Evolutionary conservation across 2,113 vertebrate genomes (phyloP), one percentile per base, ranked within the genome.

Genomic region (Fregata magnificens): DNA sequence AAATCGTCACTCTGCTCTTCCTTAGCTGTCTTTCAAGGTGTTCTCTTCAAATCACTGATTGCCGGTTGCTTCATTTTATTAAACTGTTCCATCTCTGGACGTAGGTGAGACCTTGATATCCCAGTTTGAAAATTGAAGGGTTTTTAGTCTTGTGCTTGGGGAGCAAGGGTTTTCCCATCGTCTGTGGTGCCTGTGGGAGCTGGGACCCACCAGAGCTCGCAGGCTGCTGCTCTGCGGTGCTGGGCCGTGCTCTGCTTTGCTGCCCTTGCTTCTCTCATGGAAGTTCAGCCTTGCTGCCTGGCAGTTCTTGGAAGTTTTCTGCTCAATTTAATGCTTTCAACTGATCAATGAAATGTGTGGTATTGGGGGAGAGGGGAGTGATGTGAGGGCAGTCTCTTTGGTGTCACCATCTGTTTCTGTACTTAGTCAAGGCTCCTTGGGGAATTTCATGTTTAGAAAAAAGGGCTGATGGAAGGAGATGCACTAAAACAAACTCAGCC

Each of bases 331-430:
- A 94, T 96, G 85, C 62, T 96, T 95, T 94, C 53, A 79, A 13
- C 25, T 81, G 70, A 93, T 97, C 76, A 88, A 62, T 97, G 82
- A 90, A 42, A 58, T 86, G 67, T 74, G 19, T 79, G 72, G 56
- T 62, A 59, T 6, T 91, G 66, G 29, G 73, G 49, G 47, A 86
- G 82, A 90, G 79, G 42, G 55, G 44, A 81, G 42, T 42, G 67
- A 77, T 88, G 78, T 38, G 79, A 76, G 92, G 80, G 79, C 67
- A 63, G 45, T 45, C 38, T 76, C 66, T 79, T 63, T 50, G 85
- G 86, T 90, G 79, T 88, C 49, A 18, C 95, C 96, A 96, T 97
- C 96, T 97, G 96, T 52, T 95, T 74, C 66, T 74, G 53, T 86
- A 29, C 89, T 96, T 95, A 95, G 78, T 50, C 59, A 73, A 58